These are phyloP conservation scores for Prosapia bicincta DNA, from an alignment of 2,888 invertebrate genomes.

Conservation along the genomic window DNA sequence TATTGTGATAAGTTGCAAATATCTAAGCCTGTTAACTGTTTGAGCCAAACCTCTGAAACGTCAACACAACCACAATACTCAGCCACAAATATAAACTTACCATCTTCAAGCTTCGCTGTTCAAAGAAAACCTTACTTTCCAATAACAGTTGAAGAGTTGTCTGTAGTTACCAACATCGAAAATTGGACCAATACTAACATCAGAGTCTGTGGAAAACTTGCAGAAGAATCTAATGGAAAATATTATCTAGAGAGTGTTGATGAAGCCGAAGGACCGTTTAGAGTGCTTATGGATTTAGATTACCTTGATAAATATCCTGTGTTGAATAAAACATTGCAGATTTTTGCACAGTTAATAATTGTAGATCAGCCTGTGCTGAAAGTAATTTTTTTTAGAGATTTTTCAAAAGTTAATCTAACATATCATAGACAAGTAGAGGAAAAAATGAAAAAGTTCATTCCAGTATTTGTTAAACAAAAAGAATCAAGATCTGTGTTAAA, in stretches of 20 bases:
- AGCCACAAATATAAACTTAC: not conserved
- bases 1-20: no score
- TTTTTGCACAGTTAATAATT: not conserved
- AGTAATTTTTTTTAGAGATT: not conserved
- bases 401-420: not conserved
- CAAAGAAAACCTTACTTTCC: not conserved
- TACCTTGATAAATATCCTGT: not conserved
- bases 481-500: no score
- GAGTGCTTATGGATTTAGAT: not conserved
- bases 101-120: not conserved
- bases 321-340: not conserved
- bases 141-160: not conserved
- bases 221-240: not conserved
- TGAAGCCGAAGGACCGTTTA: not conserved
- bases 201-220: not conserved
- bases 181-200: not conserved
- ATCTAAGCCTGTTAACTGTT: no score
- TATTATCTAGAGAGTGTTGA: constrained; percentile 6
- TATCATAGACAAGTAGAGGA: not conserved
- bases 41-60: no score
- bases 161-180: not conserved
- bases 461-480: not conserved
- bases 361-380: not conserved
- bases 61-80: no score
- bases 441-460: not conserved